A percentile compares a stretch with the other conserved stretches of the same genome.
These are phyloP conservation scores for Asarcornis scutulata DNA, from an alignment of 2,113 vertebrate genomes.

Conservation along the genomic window DNA sequence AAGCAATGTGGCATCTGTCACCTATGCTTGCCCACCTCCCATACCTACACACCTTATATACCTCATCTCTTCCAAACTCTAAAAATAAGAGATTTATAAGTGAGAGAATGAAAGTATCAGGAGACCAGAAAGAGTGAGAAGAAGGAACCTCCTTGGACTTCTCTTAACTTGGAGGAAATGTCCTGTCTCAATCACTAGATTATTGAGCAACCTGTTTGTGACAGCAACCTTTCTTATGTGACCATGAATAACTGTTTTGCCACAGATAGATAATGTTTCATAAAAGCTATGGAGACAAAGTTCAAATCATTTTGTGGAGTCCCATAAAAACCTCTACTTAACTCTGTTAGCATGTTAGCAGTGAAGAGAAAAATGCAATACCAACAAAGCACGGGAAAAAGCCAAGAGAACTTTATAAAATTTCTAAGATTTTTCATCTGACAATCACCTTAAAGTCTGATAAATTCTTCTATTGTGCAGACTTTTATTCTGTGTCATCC, in stretches of 20 bases:
- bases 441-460: background rate
- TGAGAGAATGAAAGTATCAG: background rate
- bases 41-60: background rate
- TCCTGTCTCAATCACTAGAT: background rate
- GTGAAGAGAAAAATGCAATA: background rate
- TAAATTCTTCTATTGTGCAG: background rate
- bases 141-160: background rate
- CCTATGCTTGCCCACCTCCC: background rate
- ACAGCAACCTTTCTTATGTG: background rate
- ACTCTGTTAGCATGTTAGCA: background rate
- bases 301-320: background rate
- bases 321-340: background rate
- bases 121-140: background rate
- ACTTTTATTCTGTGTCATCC: background rate
- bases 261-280: background rate
- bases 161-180: background rate
- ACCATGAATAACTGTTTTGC: background rate
- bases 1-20: rapidly evolving
- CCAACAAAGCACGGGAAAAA: background rate
- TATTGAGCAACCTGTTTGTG: rapidly evolving
- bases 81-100: background rate
- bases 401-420: background rate
- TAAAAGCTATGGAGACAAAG: background rate
- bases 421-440: background rate
- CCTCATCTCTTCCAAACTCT: background rate